phyloP scores from a whole-genome alignment of 2,113 vertebrate species.

The Labrus mixtus region DNA sequence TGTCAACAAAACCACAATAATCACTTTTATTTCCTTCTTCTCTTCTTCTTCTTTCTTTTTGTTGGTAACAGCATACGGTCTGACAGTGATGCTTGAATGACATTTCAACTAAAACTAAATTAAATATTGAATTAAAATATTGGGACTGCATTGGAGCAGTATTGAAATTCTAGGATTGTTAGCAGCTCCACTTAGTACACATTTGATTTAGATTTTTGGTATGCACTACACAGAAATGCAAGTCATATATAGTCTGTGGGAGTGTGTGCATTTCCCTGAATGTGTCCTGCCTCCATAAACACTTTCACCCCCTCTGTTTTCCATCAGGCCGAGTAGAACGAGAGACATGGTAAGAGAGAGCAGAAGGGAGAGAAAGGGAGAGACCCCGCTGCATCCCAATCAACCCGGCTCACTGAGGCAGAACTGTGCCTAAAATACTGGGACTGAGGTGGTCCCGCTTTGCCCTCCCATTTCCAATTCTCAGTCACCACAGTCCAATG shows the following conservation, averaged over 20 bases:
- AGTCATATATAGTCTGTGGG: constrained; percentile 9
- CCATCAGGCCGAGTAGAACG: constrained; percentile 72
- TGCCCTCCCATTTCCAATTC: constrained; percentile 76
- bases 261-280: constrained; percentile 21
- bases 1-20: background rate
- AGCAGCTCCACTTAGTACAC: background rate
- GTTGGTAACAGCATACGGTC: background rate
- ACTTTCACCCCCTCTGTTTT: constrained; percentile 69
- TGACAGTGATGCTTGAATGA: background rate
- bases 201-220: constrained; percentile 23
- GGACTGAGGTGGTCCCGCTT: constrained; percentile 64
- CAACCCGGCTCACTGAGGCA: constrained; percentile 79
- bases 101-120: background rate
- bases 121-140: constrained; percentile 6
- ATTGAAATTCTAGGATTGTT: constrained; percentile 28
- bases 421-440: constrained; percentile 82
- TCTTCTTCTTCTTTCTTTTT: background rate
- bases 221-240: constrained; percentile 23
- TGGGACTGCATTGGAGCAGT: background rate
- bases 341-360: constrained; percentile 64
- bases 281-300: constrained; percentile 72
- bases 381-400: constrained; percentile 82
- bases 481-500: constrained; percentile 67
- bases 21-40: background rate
- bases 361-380: constrained; percentile 58